Evolutionary conservation across 2,113 vertebrate genomes (phyloP).

Genomic region (Oryzias melastigma): DNA sequence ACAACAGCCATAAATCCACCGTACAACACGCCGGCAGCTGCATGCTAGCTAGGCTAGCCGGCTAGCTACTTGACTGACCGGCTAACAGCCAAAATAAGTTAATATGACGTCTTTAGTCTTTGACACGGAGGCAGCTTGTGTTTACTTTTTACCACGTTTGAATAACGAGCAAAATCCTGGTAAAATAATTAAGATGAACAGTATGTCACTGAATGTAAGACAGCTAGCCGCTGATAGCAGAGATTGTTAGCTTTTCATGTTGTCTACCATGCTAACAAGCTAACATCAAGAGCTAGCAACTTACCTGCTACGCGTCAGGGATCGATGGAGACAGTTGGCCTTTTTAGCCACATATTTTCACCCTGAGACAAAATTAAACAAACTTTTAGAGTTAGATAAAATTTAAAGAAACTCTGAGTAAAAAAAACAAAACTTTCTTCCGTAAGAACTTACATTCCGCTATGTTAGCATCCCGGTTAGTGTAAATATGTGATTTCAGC

Average conservation of each 20-base stretch:
- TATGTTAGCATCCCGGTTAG: no score
- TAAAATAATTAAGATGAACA: no score
- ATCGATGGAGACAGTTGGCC: background rate
- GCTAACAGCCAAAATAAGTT: no score
- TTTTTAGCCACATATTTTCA: constrained; percentile 15
- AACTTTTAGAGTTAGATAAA: background rate
- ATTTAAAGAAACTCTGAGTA: background rate
- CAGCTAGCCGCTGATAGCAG: no score
- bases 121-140: no score
- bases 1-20: background rate
- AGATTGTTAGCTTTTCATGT: background rate
- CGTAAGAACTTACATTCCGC: no score
- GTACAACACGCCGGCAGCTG: background rate
- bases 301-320: constrained; percentile 38
- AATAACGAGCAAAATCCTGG: no score
- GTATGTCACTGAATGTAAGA: no score
- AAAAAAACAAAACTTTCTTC: no score
- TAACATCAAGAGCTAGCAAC: constrained; percentile 13
- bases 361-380: background rate
- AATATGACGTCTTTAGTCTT: no score
- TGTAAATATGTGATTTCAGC: no score
- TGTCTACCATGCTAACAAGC: background rate
- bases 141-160: no score
- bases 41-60: background rate
- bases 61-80: background rate